phyloP scores from a whole-genome alignment of 2,888 invertebrate genomes.

The Rutpela maculata region DNA sequence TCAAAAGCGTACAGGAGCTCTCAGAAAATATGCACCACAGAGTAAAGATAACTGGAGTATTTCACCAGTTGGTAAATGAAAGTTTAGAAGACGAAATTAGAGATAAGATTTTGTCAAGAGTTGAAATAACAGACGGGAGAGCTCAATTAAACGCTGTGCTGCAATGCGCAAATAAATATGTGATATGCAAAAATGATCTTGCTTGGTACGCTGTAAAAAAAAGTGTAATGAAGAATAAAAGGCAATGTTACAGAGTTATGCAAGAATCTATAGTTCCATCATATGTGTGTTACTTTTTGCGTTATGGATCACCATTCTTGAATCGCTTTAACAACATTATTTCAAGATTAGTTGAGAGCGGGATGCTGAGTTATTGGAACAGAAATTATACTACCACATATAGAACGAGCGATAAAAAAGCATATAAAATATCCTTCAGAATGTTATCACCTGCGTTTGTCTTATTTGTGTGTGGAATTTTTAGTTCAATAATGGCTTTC shows the following conservation, averaged over 20 bases:
- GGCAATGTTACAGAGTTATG: slow-evolving; percentile 22
- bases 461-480: not conserved
- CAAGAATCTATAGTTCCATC: not conserved
- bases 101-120: not conserved
- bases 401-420: not conserved
- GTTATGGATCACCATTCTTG: slow-evolving; percentile 23
- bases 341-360: not conserved
- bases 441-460: not conserved
- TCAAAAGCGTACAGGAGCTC: not conserved
- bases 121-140: not conserved
- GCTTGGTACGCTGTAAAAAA: not conserved
- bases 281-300: not conserved
- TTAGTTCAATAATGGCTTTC: not conserved
- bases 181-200: slow-evolving; percentile 8
- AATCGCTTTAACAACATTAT: slow-evolving; percentile 1
- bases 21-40: not conserved
- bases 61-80: not conserved
- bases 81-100: not conserved
- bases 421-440: not conserved
- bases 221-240: not conserved
- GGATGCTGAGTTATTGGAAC: slow-evolving; percentile 4
- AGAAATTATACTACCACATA: not conserved
- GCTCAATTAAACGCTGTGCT: not conserved
- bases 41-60: not conserved
- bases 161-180: not conserved